A percentile compares a stretch with the other conserved stretches of the same genome.
phyloP scores from a whole-genome alignment of 2,113 vertebrate species.

The Pelobates fuscus region DNA sequence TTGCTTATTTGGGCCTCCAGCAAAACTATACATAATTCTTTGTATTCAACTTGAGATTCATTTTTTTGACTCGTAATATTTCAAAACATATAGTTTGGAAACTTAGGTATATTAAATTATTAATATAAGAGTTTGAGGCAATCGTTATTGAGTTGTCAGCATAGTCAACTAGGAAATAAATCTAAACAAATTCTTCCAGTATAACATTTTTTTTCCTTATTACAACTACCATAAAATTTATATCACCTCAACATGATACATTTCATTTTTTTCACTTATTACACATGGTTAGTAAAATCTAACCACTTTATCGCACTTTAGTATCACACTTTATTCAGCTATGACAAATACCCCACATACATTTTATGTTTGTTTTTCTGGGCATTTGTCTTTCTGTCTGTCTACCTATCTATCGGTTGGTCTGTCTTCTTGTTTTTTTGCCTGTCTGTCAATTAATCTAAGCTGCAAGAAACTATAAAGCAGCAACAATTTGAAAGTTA shows the following conservation, averaged over 20 bases:
- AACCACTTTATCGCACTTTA: too few relatives aligned
- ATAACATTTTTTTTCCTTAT: constrained; percentile 72
- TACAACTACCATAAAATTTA: constrained; percentile 70
- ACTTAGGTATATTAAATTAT: constrained; percentile 73
- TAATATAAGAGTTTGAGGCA: constrained; percentile 72
- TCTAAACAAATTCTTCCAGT: constrained; percentile 65
- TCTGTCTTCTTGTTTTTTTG: too few relatives aligned
- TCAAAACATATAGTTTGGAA: constrained; percentile 77
- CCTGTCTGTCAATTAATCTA: too few relatives aligned
- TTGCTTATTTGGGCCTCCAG: not conserved
- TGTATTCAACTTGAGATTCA: constrained; percentile 68
- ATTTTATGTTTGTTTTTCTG: too few relatives aligned
- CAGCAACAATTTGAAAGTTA: too few relatives aligned
- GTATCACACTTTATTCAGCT: too few relatives aligned
- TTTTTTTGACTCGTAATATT: constrained; percentile 73
- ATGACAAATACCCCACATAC: too few relatives aligned
- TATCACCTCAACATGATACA: constrained; percentile 66
- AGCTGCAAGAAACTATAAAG: too few relatives aligned
- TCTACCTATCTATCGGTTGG: too few relatives aligned
- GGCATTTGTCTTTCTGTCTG: too few relatives aligned
- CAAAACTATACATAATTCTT: constrained; percentile 61
- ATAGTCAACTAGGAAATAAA: constrained; percentile 73
- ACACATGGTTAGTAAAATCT: too few relatives aligned
- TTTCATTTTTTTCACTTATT: constrained; percentile 51
- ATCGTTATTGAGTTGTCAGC: constrained; percentile 79